phyloP scores from a whole-genome alignment of 1,140 invertebrate genomes.

The Druon quercuslanigerum region DNA sequence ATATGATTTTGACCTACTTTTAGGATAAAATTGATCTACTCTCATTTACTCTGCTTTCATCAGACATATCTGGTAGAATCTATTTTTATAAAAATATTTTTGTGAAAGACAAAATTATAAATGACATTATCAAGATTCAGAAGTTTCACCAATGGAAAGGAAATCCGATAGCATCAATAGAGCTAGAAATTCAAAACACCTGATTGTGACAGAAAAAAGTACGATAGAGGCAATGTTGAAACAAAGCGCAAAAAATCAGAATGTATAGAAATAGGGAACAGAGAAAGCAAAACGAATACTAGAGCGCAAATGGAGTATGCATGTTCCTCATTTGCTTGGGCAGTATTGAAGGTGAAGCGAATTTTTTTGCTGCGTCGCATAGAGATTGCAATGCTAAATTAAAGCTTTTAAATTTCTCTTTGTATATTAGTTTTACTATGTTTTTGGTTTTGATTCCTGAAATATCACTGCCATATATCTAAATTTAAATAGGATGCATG shows the following conservation, averaged over 20 bases:
- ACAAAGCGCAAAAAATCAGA: conserved; percentile 19
- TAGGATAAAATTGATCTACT: no score
- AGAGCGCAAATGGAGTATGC: background rate
- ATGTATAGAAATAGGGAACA: background rate
- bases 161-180: background rate
- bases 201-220: conserved; percentile 15
- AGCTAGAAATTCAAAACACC: background rate
- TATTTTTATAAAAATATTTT: no score
- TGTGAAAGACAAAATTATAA: no score
- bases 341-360: background rate
- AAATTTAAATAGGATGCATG: no score
- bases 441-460: no score
- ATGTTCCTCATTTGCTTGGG: background rate
- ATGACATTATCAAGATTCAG: no score
- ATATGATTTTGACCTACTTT: no score
- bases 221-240: background rate
- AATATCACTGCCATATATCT: no score
- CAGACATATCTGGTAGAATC: no score
- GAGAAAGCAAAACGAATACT: background rate
- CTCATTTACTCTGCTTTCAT: no score
- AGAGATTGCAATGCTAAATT: background rate
- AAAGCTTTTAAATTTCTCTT: no score
- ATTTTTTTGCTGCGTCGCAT: background rate
- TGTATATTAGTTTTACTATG: no score
- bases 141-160: background rate